A percentile compares a stretch with the other conserved stretches of the same genome.
These are phyloP conservation scores for Periphyllus acericola DNA, from an alignment of 2,888 invertebrate species.

Conservation along the genomic window DNA sequence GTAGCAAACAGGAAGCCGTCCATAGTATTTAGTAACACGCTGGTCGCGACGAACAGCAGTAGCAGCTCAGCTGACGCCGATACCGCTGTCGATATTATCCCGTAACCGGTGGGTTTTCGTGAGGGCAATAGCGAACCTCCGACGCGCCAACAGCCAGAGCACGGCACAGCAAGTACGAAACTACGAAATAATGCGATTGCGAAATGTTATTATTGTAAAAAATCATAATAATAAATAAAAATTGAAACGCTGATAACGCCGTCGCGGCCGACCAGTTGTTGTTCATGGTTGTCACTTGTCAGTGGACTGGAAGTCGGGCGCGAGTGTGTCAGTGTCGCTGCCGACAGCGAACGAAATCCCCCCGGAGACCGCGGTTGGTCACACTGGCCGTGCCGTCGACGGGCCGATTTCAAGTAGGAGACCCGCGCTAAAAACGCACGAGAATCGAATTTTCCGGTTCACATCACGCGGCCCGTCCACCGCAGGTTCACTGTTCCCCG, in stretches of 20 bases:
- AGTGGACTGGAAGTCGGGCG: not conserved
- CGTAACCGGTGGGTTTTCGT: not conserved
- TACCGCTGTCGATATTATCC: not conserved
- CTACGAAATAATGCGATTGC: not conserved
- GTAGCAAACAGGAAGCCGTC: not conserved
- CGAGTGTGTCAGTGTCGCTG: not conserved
- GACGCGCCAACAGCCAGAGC: not conserved
- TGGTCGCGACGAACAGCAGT: not conserved
- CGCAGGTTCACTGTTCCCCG: conserved; percentile 20
- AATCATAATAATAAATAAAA: conserved; percentile 4
- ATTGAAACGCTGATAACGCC: not conserved
- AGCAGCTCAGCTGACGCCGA: not conserved
- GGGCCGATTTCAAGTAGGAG: not conserved
- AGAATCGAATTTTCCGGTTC: conserved; percentile 61
- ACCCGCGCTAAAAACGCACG: conserved; percentile 52
- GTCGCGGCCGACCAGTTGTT: not conserved
- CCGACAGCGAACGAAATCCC: not conserved
- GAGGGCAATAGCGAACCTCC: not conserved
- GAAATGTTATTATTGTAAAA: not conserved
- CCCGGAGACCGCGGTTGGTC: not conserved
- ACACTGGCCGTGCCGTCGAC: not conserved
- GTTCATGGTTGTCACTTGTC: not conserved
- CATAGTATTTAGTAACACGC: not conserved
- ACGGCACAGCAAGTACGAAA: not conserved
- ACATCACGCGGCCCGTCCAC: conserved; percentile 27